Base-by-base conservation (phyloP, 2,888 invertebrate genomes). In the Idaea straminata region DNA sequence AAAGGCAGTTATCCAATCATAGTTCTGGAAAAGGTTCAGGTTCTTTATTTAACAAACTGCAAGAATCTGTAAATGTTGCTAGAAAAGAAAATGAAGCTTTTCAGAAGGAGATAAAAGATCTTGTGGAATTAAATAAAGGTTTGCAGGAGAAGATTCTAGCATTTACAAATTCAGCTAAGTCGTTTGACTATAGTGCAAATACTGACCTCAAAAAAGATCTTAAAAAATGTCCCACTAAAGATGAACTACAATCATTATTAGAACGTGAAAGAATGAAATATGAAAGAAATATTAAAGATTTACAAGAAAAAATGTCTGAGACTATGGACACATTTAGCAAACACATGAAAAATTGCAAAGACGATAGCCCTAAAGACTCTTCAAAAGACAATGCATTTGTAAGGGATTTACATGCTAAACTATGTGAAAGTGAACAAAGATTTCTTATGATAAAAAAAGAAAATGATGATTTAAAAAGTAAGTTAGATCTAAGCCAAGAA, bases 1-100 rank as follows among this genome's bases (percentile, higher is more conserved):
- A 95, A 93, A 72, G 87, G 93, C 75, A 95, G 94, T 69, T 96
- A 94, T 93, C 79, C 64, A 73, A 89, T 76, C 77, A 71, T 61
- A 70, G 73, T 59, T 73, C 73, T 63, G 80, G 76, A 73, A 77
- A 75, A 61, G 75, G 66, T 61, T 78, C 83, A 6, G 35, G 68
- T 66, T 72, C 78, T 64, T 72, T 69, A 68, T 35, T 69, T 13
- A 72, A 69, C 65, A 80, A 80, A 66, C 62, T 79, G 58, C 86
- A 86, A 67, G 83, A 87, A 69, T 80, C 83, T 25, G 74, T 89
- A 57, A 83, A 78, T 69, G 64, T 76, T 62, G 75, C 82, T 60
- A 71, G 81, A 61, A 87, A 86, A 81, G 83, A 88, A 83, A 94
- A 92, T 79, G 86, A 89, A 61, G 82, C 86, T 72, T 77, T 94